Conservation (phyloP, 2,797 vertebrate genomes). For the Labeo calbasu region DNA sequence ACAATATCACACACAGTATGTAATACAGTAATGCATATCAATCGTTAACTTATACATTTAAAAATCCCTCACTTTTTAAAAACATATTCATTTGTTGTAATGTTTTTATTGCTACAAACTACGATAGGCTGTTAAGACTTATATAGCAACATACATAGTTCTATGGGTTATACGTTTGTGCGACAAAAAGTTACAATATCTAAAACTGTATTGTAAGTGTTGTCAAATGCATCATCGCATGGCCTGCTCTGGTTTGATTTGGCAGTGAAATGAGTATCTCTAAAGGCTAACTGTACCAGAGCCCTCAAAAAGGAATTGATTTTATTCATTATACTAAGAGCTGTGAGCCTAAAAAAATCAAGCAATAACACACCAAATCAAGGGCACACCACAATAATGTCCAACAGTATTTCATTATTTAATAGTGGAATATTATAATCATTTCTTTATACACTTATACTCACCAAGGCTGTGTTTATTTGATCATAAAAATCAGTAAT, state of each 20-base stretch:
- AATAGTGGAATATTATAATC: constrained; percentile 1
- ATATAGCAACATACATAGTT: not conserved
- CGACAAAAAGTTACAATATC: constrained; percentile 7
- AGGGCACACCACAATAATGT: constrained; percentile 12
- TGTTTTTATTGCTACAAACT: not conserved
- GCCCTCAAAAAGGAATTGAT: constrained; percentile 13
- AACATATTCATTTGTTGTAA: not conserved
- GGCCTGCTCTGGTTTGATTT: constrained; percentile 23
- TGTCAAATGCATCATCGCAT: not conserved
- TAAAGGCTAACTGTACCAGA: constrained; percentile 27
- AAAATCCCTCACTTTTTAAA: constrained; percentile 3
- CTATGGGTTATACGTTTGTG: not conserved
- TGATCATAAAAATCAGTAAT: no score
- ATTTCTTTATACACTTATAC: not conserved
- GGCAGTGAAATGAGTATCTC: constrained; percentile 33
- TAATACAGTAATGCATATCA: constrained; percentile 5
- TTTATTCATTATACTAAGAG: constrained; percentile 35
- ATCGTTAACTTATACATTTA: not conserved
- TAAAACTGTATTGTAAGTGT: constrained; percentile 12
- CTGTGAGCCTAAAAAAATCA: constrained; percentile 26
- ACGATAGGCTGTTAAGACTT: constrained; percentile 11
- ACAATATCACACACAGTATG: constrained; percentile 22
- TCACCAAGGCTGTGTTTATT: no score
- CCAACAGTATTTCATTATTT: not conserved
- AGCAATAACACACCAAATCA: not conserved